phyloP scores from a whole-genome alignment of 2,888 invertebrate species.

The Idaea dimidiata region DNA sequence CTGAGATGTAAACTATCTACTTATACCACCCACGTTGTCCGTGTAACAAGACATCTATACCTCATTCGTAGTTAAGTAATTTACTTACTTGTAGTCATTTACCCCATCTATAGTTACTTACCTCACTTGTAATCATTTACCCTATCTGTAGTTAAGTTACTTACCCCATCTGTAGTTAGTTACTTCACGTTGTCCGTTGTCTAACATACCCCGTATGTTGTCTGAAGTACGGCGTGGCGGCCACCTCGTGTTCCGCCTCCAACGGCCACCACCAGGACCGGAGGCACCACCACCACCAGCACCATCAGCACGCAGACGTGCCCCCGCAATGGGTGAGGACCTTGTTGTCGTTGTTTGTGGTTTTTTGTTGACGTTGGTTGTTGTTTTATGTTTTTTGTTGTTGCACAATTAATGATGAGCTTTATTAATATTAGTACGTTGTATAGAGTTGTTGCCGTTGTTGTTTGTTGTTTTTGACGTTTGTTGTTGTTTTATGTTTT shows the following conservation, averaged over 20 bases:
- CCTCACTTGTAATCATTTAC: no score
- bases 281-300: conserved; percentile 62
- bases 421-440: background rate
- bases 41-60: no score
- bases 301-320: conserved; percentile 75
- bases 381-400: conserved; percentile 12
- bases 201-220: conserved; percentile 20
- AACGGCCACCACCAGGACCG: conserved; percentile 73
- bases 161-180: no score
- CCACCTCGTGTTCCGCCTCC: conserved; percentile 73
- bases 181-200: background rate
- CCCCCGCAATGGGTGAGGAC: conserved; percentile 69
- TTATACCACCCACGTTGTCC: no score
- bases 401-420: conserved; percentile 8
- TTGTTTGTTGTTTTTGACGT: background rate
- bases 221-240: conserved; percentile 76
- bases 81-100: no score
- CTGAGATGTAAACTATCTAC: no score
- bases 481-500: background rate
- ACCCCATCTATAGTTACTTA: no score
- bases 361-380: conserved; percentile 16
- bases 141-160: no score
- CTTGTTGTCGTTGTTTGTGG: conserved; percentile 30
- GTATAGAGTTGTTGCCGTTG: background rate
- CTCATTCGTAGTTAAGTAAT: no score